Evolutionary conservation across 2,888 invertebrate genomes (phyloP).

Genomic region (Pandemis corylana): DNA sequence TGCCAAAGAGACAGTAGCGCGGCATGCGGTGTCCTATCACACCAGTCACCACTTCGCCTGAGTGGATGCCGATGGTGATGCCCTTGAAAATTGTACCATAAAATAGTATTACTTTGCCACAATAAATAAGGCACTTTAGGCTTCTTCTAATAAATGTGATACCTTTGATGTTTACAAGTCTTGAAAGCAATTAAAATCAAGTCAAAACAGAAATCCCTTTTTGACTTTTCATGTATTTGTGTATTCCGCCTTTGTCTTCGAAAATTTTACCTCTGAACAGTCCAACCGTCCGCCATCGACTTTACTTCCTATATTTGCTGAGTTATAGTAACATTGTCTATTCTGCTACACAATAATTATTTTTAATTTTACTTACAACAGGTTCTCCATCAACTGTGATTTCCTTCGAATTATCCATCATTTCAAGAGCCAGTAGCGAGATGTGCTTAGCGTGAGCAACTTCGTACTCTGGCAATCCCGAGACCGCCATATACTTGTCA

Average conservation of each 20-base stretch:
- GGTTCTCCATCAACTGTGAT: constrained; percentile 94
- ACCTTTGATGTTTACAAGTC: neutral
- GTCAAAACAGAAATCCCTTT: too few species aligned
- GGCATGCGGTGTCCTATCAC: constrained; percentile 98
- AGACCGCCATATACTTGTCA: constrained; percentile 99
- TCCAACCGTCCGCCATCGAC: too few species aligned
- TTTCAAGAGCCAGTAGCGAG: constrained; percentile 94
- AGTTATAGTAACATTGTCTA: too few species aligned
- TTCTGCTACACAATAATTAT: too few species aligned
- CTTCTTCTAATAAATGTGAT: neutral
- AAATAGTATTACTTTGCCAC: neutral
- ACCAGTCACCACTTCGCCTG: constrained; percentile 97
- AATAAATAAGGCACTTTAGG: too few species aligned
- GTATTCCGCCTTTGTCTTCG: too few species aligned
- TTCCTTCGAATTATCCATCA: constrained; percentile 97
- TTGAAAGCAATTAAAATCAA: too few species aligned
- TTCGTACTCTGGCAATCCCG: constrained; percentile 96
- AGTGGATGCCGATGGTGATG: constrained; percentile 97
- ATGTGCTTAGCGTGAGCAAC: constrained; percentile 96
- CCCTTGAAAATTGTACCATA: constrained; percentile 82
- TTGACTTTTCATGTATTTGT: too few species aligned
- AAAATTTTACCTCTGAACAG: too few species aligned
- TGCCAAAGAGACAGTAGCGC: constrained; percentile 96
- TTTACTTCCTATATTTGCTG: too few species aligned
- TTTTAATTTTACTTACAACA: constrained; percentile 86